These are phyloP conservation scores for Peromyscus melanophrys DNA, from an alignment of 2,797 vertebrate species.

Conservation along the genomic window DNA sequence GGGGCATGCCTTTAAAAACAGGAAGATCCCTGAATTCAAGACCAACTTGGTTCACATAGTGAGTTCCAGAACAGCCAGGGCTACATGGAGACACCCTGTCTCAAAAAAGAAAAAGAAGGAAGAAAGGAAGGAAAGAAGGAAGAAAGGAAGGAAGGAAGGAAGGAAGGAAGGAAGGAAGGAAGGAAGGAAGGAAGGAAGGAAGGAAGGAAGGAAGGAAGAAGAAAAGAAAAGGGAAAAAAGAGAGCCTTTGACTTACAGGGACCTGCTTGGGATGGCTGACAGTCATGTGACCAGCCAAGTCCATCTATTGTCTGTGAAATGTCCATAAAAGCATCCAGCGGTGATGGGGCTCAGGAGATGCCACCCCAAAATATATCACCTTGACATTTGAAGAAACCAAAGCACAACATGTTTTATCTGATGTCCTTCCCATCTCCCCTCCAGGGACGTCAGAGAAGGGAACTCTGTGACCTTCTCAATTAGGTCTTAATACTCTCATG, in stretches of 20 bases:
- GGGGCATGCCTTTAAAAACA: background rate
- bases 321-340: background rate
- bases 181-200: too few species aligned
- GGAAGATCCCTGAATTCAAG: background rate
- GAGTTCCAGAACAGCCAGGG: background rate
- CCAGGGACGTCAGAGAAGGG: background rate
- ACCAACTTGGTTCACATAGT: background rate
- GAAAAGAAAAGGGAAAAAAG: background rate
- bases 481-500: background rate
- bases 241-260: background rate
- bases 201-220: too few species aligned
- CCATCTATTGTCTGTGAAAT: background rate
- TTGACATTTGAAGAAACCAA: background rate
- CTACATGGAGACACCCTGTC: background rate
- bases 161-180: too few species aligned
- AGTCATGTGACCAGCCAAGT: background rate
- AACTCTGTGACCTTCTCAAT: background rate
- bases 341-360: background rate
- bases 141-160: too few species aligned
- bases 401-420: background rate
- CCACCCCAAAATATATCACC: background rate
- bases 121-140: too few species aligned
- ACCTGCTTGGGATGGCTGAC: background rate
- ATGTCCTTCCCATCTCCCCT: background rate
- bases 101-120: background rate